Evolutionary conservation across 2,888 invertebrate genomes (phyloP), one percentile per base, ranked within the genome.

Genomic region (Carterocephalus palaemon): DNA sequence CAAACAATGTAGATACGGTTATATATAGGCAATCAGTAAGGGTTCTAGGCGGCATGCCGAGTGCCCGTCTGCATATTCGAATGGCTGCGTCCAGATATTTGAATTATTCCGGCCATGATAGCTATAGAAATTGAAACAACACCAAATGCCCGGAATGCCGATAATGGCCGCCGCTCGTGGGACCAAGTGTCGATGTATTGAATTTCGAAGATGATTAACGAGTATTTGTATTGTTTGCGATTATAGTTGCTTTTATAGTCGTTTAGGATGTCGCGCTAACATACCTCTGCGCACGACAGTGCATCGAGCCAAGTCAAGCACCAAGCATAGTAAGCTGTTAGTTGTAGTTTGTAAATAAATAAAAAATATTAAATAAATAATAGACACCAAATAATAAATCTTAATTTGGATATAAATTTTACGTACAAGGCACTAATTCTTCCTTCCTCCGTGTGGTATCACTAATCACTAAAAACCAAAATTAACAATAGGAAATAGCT

Each of bases 181-280:
- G 60, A 61, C 65, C 64, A 64, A 70, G 75, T 77, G 81, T 80
- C 80, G 70, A 78, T 82, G 83, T 84, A 82, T 85, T 84, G 83
- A 82, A 84, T 82, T 78, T 77, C 80, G 76, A 70, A 73, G 74
- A 81, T 84, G 81, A 85, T 83, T 81, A 80, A 85, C 83, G 74
- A 73, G 31, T 26, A 26, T 26, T 26, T 26, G 26, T 26, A 26
- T 32, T 22, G 17, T 10, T 33, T 37, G 17, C 19, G 24, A 26
- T 26, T 24, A 19, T 19, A 23, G 17, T 32, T 16, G 6, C 16
- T 22, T n/a, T n/a, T n/a, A n/a, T n/a, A n/a, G n/a, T n/a, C n/a
- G 62, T 78, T 81, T 67, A 67, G 40, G 17, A 40, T 24, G 22
- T 74, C 58, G 75, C 70, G 81, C 81, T 74, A 75, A 70, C 62